These are phyloP conservation scores for Florisuga fusca DNA, from an alignment of 2,797 vertebrate genomes.

Conservation along the genomic window DNA sequence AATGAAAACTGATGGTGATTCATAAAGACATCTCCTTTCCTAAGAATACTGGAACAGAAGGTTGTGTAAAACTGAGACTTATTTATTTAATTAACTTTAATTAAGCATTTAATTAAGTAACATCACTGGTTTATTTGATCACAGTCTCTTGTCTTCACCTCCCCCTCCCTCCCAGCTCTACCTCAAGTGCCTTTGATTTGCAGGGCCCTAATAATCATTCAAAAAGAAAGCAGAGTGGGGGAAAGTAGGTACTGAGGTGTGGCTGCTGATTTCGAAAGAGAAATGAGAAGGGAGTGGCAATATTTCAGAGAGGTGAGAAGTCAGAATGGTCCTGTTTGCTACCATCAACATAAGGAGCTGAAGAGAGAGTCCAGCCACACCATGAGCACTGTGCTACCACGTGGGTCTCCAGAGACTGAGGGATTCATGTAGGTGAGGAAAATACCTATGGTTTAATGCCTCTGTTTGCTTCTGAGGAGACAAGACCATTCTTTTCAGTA, in stretches of 20 bases:
- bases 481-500: background rate
- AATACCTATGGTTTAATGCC: background rate
- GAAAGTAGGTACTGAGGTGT: background rate
- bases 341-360: background rate
- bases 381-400: background rate
- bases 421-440: background rate
- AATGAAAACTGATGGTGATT: conserved; percentile 26
- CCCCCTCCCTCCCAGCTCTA: background rate
- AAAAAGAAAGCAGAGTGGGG: conserved; percentile 2
- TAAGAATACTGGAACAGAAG: conserved; percentile 22
- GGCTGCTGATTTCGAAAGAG: background rate
- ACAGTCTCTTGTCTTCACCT: background rate
- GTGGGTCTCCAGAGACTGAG: rapidly evolving
- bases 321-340: background rate
- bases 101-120: conserved; percentile 44
- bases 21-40: conserved; percentile 25
- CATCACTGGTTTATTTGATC: background rate
- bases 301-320: background rate
- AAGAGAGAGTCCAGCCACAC: background rate
- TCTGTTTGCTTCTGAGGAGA: background rate
- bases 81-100: conserved; percentile 47
- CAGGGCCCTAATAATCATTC: background rate
- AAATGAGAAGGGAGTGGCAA: background rate
- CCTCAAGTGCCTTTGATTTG: background rate
- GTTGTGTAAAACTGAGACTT: background rate